Conservation (phyloP, 2,113 vertebrate genomes). For the Psettodes erumei region DNA sequence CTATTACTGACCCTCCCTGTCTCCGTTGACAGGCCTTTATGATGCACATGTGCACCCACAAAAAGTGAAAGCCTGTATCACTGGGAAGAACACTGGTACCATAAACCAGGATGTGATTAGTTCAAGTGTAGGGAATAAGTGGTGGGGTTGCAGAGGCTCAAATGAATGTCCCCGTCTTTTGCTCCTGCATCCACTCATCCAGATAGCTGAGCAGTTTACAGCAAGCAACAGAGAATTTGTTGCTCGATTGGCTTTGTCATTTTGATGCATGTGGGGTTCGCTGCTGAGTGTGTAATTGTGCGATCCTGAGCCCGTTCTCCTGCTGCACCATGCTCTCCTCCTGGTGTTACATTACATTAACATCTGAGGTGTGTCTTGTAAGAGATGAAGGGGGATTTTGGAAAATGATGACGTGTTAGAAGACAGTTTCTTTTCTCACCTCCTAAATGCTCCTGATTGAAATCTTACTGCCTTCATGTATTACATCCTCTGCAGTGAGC, state of each 20-base stretch:
- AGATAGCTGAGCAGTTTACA: conserved; percentile 52
- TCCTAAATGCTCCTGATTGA: conserved; percentile 44
- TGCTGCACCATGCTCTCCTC: conserved; percentile 25
- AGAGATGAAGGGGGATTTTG: conserved; percentile 35
- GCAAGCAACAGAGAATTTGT: conserved; percentile 64
- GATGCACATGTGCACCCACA: conserved; percentile 39
- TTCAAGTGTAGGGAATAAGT: conserved; percentile 18
- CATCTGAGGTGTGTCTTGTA: conserved; percentile 50
- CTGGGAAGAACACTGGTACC: conserved; percentile 22
- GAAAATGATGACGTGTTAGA: conserved; percentile 38
- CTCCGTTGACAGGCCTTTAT: conserved; percentile 47
- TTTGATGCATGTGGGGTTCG: conserved; percentile 71
- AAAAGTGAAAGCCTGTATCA: conserved; percentile 34
- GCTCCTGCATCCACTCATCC: conserved; percentile 50
- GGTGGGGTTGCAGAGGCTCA: conserved; percentile 25
- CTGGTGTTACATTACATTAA: conserved; percentile 68
- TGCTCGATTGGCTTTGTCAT: conserved; percentile 72
- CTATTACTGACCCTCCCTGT: conserved; percentile 54
- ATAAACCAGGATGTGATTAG: conserved; percentile 62
- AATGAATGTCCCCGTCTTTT: conserved; percentile 57
- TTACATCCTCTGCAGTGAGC: conserved; percentile 25
- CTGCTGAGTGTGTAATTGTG: conserved; percentile 64
- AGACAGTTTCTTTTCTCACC: conserved; percentile 21
- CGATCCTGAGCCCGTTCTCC: conserved; percentile 43
- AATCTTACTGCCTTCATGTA: conserved; percentile 37